Conservation (phyloP, 2,113 vertebrate genomes). For the Phycodurus eques region DNA sequence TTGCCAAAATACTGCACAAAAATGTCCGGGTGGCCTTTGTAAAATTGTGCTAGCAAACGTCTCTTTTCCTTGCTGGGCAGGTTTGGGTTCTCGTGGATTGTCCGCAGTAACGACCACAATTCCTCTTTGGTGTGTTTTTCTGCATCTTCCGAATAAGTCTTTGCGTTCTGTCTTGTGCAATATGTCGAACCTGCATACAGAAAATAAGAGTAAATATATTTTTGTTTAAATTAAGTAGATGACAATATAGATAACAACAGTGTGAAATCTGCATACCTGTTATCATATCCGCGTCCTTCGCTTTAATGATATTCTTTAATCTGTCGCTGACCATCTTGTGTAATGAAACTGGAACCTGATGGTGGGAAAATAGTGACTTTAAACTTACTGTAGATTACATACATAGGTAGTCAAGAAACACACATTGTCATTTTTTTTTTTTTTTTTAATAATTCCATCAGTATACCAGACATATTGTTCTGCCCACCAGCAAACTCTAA, state of each 20-base stretch:
- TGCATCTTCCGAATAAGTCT: conserved; percentile 71
- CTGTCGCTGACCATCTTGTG: conserved; percentile 94
- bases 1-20: conserved; percentile 93
- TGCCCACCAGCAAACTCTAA: too few relatives aligned
- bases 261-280: conserved; percentile 72
- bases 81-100: conserved; percentile 84
- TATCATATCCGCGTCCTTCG: conserved; percentile 79
- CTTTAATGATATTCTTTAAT: conserved; percentile 81
- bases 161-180: conserved; percentile 78
- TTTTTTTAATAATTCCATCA: too few relatives aligned
- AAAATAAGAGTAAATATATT: not conserved
- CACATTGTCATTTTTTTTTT: too few relatives aligned
- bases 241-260: not conserved
- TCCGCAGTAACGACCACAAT: conserved; percentile 79
- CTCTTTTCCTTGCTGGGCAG: conserved; percentile 87
- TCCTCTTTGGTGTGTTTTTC: conserved; percentile 86
- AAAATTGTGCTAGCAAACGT: conserved; percentile 86
- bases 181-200: conserved; percentile 77
- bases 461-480: too few relatives aligned
- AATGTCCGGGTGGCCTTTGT: conserved; percentile 87
- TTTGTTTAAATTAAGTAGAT: not conserved
- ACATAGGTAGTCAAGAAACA: too few relatives aligned
- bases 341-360: conserved; percentile 84
- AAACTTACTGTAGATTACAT: too few relatives aligned
- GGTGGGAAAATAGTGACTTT: conserved; percentile 3